These are phyloP conservation scores for Peromyscus eremicus DNA, from an alignment of 2,797 vertebrate genomes.

Conservation along the genomic window DNA sequence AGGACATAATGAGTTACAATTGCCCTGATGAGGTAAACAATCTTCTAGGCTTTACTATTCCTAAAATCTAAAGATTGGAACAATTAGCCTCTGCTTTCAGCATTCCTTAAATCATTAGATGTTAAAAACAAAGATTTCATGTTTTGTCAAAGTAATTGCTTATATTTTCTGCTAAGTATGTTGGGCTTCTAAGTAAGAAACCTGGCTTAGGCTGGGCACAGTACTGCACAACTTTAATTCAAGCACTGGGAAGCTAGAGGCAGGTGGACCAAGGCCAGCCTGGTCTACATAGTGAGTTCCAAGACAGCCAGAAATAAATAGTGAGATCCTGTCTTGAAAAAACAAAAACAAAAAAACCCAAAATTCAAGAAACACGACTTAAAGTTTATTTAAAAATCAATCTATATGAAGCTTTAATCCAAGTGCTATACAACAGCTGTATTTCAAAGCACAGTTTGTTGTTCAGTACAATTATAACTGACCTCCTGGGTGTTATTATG, in stretches of 20 bases:
- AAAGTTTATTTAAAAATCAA: not conserved
- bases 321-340: not conserved
- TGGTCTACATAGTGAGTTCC: not conserved
- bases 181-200: not conserved
- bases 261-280: not conserved
- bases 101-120: not conserved
- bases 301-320: not conserved
- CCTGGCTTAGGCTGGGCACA: not conserved
- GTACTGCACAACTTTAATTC: no score
- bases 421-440: not conserved
- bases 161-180: not conserved
- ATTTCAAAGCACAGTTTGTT: not conserved
- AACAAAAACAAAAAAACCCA: not conserved
- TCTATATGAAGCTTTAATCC: not conserved
- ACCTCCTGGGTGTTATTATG: not conserved
- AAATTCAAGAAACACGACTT: not conserved
- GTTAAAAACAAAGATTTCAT: not conserved
- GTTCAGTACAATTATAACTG: not conserved
- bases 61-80: not conserved
- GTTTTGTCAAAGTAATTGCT: not conserved
- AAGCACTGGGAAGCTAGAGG: no score
- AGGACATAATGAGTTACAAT: not conserved
- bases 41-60: not conserved
- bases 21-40: not conserved
- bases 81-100: not conserved